Evolutionary conservation across 2,888 invertebrate genomes (phyloP), one percentile per base, ranked within the genome.

Genomic region (Lepas anatifera): DNA sequence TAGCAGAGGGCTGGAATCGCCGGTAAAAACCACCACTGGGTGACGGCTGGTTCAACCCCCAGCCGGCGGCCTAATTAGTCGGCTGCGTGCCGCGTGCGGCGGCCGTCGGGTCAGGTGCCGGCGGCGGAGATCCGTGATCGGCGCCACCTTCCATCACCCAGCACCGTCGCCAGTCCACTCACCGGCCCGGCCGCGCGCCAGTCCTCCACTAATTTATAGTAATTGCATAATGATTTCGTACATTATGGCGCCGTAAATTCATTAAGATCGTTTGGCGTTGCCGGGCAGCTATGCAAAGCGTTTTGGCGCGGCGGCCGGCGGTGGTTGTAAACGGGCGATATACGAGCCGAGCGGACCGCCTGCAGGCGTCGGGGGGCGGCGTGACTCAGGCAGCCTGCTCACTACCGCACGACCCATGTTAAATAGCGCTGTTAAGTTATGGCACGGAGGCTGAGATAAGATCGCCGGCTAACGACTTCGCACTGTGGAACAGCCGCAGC

Each of bases 181-280:
- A n/a, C n/a, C n/a, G n/a, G n/a, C n/a, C n/a, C 52, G 6, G 29
- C n/a, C 18, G 52, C 52, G 52, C 52, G 32, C 18, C 25, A 22
- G 32, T 58, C 58, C 22, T 35, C 22, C 22, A 32, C 58, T 58
- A 58, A 58, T 58, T 58, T 58, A 58, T 58, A 58, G 58, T 58
- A 58, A 58, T 58, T 58, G 58, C 58, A 29, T 16, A 58, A 58
- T 58, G 58, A 58, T 58, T 58, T 58, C 58, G 58, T 58, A 58
- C 58, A 58, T 58, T 58, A 58, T 35, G 16, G 58, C 58, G 2
- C 35, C 8, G 22, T 58, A 58, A 58, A 58, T 58, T 58, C 58
- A 58, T 58, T 58, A 58, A 35, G 58, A 22, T 58, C 22, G 35
- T 22, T 35, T 10, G 32, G 22, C 35, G n/a, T 58, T 58, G 35